Evolutionary conservation across 2,888 invertebrate species (phyloP).

Genomic region (Parnassius apollo): DNA sequence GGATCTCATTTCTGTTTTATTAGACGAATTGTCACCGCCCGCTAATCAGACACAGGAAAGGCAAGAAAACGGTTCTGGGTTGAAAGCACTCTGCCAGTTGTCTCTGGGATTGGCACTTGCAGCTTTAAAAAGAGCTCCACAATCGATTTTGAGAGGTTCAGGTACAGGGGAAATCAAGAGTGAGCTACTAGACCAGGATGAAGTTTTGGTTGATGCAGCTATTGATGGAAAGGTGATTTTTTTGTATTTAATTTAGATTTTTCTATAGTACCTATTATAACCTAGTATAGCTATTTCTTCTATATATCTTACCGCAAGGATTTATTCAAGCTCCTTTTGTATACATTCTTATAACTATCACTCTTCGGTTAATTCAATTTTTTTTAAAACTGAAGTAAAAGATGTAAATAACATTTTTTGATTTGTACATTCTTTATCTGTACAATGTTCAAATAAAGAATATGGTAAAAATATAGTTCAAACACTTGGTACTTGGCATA

Average conservation of each 20-base stretch:
- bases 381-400: too few relatives aligned
- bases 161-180: conserved; percentile 39
- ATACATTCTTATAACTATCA: background rate
- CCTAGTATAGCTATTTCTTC: background rate
- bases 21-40: conserved; percentile 72
- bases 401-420: too few relatives aligned
- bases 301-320: background rate
- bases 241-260: background rate
- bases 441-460: too few relatives aligned
- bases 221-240: conserved; percentile 82
- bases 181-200: conserved; percentile 86
- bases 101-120: conserved; percentile 61
- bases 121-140: conserved; percentile 67
- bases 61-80: conserved; percentile 44
- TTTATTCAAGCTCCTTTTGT: background rate
- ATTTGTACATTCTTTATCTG: too few relatives aligned
- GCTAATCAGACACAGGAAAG: conserved; percentile 33
- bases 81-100: conserved; percentile 61
- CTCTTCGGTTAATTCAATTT: too few relatives aligned
- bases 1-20: conserved; percentile 76
- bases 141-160: conserved; percentile 50
- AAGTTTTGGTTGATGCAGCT: conserved; percentile 88
- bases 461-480: too few relatives aligned
- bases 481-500: too few relatives aligned
- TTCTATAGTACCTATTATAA: background rate